phyloP scores from a whole-genome alignment of 2,797 vertebrate genomes.

The Heliangelus exortis region DNA sequence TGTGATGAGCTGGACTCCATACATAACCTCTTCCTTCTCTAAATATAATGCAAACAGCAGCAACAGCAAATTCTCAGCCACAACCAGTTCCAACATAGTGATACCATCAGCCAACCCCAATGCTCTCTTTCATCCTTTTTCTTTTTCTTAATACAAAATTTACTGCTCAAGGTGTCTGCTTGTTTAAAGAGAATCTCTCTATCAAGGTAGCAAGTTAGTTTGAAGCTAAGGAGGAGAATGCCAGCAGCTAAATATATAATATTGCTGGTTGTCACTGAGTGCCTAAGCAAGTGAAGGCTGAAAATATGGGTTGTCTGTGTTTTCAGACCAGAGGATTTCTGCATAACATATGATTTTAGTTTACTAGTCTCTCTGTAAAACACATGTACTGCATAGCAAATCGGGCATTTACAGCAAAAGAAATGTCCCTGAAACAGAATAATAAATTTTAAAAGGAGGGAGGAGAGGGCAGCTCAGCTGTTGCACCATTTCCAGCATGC shows the following conservation, averaged over 20 bases:
- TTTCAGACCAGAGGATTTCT: not conserved
- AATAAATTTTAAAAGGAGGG: not conserved
- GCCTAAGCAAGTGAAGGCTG: not conserved
- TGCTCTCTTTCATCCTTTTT: not conserved
- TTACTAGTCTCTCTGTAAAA: not conserved
- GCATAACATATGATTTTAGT: not conserved
- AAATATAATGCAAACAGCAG: not conserved
- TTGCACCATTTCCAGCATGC: not conserved
- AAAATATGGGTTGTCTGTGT: not conserved
- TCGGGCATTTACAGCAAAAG: not conserved
- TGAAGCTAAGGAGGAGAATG: not conserved
- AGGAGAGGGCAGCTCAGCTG: not conserved
- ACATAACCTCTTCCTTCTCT: not conserved
- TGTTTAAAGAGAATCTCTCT: not conserved
- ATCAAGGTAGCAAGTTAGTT: not conserved
- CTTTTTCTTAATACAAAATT: not conserved
- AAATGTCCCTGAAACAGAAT: slow-evolving; percentile 15
- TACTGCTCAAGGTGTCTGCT: not conserved
- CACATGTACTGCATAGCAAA: not conserved
- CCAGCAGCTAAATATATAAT: not conserved
- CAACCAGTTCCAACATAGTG: not conserved
- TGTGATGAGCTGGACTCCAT: not conserved
- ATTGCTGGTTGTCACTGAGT: not conserved
- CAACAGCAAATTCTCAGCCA: not conserved
- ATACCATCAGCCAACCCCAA: not conserved